Percentiles rank a stretch among this genome's conserved stretches.
These are phyloP conservation scores for Miltochrista miniata DNA, from an alignment of 2,888 invertebrate species.

Conservation along the genomic window DNA sequence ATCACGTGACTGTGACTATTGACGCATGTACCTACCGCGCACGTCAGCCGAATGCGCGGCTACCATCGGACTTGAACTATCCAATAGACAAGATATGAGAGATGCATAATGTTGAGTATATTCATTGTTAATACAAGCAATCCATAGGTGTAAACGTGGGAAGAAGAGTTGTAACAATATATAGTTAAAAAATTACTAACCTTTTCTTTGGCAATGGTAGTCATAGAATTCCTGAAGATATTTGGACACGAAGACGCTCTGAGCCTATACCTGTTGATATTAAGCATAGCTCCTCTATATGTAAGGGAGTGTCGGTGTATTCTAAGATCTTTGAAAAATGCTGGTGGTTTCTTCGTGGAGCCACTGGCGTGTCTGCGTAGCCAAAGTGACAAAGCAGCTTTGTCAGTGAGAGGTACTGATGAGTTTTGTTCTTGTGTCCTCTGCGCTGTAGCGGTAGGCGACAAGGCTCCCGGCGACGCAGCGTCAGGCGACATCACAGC, in stretches of 20 bases:
- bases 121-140: no score
- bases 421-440: slow-evolving; percentile 39
- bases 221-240: slow-evolving; percentile 93
- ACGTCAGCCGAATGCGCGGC: no score
- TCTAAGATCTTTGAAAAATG: slow-evolving; percentile 88
- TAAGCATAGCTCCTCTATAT: slow-evolving; percentile 93
- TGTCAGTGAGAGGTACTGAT: slow-evolving; percentile 55
- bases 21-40: no score
- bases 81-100: no score
- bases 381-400: slow-evolving; percentile 83
- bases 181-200: slow-evolving; percentile 45
- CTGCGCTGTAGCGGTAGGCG: slow-evolving; percentile 51
- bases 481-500: slow-evolving; percentile 57
- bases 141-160: no score
- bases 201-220: slow-evolving; percentile 92
- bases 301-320: slow-evolving; percentile 91
- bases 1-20: no score
- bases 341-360: slow-evolving; percentile 82
- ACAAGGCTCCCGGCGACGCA: slow-evolving; percentile 51
- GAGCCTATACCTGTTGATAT: slow-evolving; percentile 90
- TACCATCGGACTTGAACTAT: no score
- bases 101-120: no score
- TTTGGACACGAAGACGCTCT: slow-evolving; percentile 95
- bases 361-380: slow-evolving; percentile 77
- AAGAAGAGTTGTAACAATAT: no score